Percentiles rank a stretch among this genome's conserved stretches.
Conservation (phyloP, 2,113 vertebrate genomes). For the Amphiprion ocellaris region DNA sequence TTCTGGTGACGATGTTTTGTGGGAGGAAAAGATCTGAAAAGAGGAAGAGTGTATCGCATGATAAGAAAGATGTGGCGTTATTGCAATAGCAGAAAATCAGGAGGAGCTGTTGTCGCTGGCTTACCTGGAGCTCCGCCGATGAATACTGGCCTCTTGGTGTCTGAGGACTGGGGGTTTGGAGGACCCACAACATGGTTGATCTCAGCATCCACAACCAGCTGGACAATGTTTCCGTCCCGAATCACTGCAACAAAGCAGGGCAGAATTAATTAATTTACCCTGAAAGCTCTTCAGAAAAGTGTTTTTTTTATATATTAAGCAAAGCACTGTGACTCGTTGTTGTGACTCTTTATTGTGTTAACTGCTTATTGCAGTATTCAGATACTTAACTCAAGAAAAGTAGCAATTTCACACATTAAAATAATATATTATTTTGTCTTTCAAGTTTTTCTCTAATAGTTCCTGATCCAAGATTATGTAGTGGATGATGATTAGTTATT, state of each 20-base stretch:
- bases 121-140: constrained; percentile 95
- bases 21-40: constrained; percentile 87
- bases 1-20: constrained; percentile 82
- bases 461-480: no score
- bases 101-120: constrained; percentile 11
- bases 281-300: neutral
- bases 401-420: no score
- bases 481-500: no score
- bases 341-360: neutral
- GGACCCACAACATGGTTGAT: constrained; percentile 91
- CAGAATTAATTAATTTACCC: neutral
- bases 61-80: neutral
- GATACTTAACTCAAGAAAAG: no score
- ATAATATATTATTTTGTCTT: no score
- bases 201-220: constrained; percentile 94
- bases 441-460: no score
- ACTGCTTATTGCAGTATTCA: neutral
- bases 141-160: constrained; percentile 88
- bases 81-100: neutral
- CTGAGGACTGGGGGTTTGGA: constrained; percentile 81
- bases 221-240: constrained; percentile 89
- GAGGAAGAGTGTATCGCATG: neutral
- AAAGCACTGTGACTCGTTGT: neutral
- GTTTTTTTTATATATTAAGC: neutral
- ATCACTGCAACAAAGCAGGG: constrained; percentile 85